Conservation (phyloP, 2,797 vertebrate genomes). For the Taeniopygia guttata region DNA sequence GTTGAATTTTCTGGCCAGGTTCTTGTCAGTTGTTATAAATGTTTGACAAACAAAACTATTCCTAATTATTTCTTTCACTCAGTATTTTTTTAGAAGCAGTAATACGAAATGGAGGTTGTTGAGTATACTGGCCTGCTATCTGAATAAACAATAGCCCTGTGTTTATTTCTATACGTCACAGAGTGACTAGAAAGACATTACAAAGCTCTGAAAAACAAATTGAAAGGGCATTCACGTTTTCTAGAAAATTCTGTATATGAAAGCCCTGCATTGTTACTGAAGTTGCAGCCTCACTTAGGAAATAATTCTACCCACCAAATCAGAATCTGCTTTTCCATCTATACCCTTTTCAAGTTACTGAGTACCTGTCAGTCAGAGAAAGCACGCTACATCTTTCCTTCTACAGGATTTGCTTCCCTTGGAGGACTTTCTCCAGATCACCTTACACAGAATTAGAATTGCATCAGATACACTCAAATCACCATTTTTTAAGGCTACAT, state of each 20-base stretch:
- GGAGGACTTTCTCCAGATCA: neutral
- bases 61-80: neutral
- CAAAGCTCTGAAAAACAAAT: neutral
- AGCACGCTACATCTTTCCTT: neutral
- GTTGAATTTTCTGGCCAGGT: neutral
- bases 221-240: neutral
- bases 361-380: neutral
- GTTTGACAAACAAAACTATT: neutral
- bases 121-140: neutral
- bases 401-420: neutral
- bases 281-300: neutral
- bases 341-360: neutral
- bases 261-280: neutral
- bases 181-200: neutral
- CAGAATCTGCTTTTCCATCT: neutral
- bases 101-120: neutral
- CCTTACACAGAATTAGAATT: neutral
- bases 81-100: neutral
- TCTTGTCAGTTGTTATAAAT: neutral
- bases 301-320: neutral
- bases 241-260: neutral
- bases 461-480: neutral
- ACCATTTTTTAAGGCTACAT: neutral
- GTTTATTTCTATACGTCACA: conserved; percentile 18
- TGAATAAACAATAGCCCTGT: neutral